Evolutionary conservation across 2,888 invertebrate species (phyloP).

Genomic region (Galerucella calmariensis): DNA sequence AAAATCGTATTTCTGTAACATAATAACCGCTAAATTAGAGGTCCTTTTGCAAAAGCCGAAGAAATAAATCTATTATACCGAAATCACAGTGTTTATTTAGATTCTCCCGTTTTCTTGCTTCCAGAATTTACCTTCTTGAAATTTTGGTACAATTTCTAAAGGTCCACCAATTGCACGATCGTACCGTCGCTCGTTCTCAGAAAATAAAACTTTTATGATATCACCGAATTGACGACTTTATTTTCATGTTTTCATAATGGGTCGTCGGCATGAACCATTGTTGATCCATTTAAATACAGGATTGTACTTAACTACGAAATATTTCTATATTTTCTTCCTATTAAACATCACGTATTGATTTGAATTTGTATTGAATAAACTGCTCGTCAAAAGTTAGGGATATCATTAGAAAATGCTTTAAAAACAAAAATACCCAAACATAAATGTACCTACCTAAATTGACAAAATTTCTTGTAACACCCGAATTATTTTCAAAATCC

Average conservation of each 20-base stretch:
- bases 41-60: not conserved
- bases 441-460: too few species aligned
- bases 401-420: too few species aligned
- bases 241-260: slow-evolving; percentile 35
- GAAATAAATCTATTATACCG: not conserved
- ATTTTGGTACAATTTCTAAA: slow-evolving; percentile 5
- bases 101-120: not conserved
- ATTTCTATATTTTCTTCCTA: too few species aligned
- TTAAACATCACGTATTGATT: too few species aligned
- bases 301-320: not conserved
- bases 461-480: too few species aligned
- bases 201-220: slow-evolving; percentile 44
- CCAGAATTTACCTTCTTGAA: slow-evolving; percentile 1
- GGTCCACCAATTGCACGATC: slow-evolving; percentile 15
- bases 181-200: slow-evolving; percentile 14
- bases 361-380: too few species aligned
- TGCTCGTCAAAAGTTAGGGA: too few species aligned
- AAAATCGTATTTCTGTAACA: not conserved
- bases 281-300: slow-evolving; percentile 15
- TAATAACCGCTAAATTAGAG: slow-evolving; percentile 1
- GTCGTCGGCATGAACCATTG: slow-evolving; percentile 19
- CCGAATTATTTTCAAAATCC: too few species aligned
- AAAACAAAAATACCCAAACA: too few species aligned
- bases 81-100: slow-evolving; percentile 7
- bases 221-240: slow-evolving; percentile 43